Percentiles rank a stretch among this genome's conserved stretches.
Conservation (phyloP, 2,888 invertebrate species). For the Hemistola chrysoprasaria region DNA sequence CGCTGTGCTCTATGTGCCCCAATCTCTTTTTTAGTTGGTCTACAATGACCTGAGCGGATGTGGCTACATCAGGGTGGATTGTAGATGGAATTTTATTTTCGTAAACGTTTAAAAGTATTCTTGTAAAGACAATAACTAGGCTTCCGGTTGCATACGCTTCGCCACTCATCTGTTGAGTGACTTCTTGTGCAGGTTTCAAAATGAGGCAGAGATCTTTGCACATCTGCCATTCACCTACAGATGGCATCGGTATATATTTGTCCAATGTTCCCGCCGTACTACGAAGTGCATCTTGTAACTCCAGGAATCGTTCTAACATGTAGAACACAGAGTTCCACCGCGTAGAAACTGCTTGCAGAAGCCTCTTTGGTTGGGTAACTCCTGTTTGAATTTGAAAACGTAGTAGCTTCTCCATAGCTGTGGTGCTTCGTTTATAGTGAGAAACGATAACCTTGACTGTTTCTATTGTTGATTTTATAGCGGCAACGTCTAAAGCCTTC, state of each 20-base stretch:
- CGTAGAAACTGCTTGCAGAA: too few relatives aligned
- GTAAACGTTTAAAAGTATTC: slow-evolving; percentile 1
- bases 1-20: slow-evolving; percentile 21
- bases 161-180: slow-evolving; percentile 25
- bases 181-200: slow-evolving; percentile 30
- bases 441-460: slow-evolving; percentile 33
- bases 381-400: slow-evolving; percentile 29
- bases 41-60: slow-evolving; percentile 14
- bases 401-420: slow-evolving; percentile 31
- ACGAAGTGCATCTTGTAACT: slow-evolving; percentile 8
- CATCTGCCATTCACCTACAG: slow-evolving; percentile 26
- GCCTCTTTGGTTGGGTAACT: not conserved
- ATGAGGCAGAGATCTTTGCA: slow-evolving; percentile 21
- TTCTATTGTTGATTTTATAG: slow-evolving; percentile 31
- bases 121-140: slow-evolving; percentile 22
- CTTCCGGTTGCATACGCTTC: slow-evolving; percentile 33
- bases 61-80: slow-evolving; percentile 2
- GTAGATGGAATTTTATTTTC: slow-evolving; percentile 4
- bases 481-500: slow-evolving; percentile 27
- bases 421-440: slow-evolving; percentile 33
- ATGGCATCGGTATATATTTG: slow-evolving; percentile 20
- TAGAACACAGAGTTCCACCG: too few relatives aligned
- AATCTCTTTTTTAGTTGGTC: slow-evolving; percentile 16
- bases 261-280: slow-evolving; percentile 21
- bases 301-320: too few relatives aligned